Evolutionary conservation across 1,140 invertebrate genomes (phyloP).

Genomic region (Lethrus apterus): DNA sequence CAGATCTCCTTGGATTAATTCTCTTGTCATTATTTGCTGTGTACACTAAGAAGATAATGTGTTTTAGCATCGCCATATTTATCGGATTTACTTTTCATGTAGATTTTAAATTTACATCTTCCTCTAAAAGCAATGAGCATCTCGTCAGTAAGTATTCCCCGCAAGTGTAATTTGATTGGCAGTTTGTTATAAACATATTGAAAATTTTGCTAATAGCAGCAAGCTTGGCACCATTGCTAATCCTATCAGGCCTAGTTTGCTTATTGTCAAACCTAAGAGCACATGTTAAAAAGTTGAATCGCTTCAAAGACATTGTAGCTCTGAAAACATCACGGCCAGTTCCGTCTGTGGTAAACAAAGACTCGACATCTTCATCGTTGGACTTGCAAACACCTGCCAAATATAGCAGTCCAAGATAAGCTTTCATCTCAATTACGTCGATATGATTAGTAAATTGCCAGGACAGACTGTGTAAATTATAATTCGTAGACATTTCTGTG

Average conservation of each 20-base stretch:
- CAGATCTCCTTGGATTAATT: no score
- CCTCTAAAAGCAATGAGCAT: no score
- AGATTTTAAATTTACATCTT: no score
- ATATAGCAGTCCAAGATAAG: conserved; percentile 11
- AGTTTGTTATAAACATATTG: conserved; percentile 36
- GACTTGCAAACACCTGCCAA: conserved; percentile 22
- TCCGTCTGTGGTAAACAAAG: conserved; percentile 28
- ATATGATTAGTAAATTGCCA: background rate
- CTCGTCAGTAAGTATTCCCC: conserved; percentile 36
- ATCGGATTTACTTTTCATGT: no score
- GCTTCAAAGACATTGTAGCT: conserved; percentile 22
- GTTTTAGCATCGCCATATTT: no score
- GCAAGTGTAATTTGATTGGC: conserved; percentile 29
- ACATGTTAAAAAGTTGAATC: conserved; percentile 24
- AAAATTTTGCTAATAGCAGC: conserved; percentile 32
- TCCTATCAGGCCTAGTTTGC: background rate
- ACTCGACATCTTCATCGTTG: conserved; percentile 21
- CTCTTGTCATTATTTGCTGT: no score
- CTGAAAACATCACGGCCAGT: conserved; percentile 28
- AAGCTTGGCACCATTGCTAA: conserved; percentile 20
- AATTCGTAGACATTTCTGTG: background rate
- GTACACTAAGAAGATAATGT: no score
- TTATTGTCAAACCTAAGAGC: conserved; percentile 23
- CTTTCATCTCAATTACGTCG: conserved; percentile 1
- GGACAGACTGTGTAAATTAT: background rate